Base-by-base conservation (phyloP, 2,797 vertebrate species). In the Sternarchorhynchus goeldii region DNA sequence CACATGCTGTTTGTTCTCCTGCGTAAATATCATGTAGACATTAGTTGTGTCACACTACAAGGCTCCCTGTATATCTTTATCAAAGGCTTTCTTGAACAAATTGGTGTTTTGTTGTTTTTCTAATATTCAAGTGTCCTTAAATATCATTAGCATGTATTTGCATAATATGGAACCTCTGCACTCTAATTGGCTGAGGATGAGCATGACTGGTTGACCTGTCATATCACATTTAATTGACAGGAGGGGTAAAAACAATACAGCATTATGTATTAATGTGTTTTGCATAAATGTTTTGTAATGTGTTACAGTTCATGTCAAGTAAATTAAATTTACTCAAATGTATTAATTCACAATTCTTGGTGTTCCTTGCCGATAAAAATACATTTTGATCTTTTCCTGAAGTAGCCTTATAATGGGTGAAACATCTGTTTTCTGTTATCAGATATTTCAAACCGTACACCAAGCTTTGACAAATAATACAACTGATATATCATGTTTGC, bases 1-100 rank as follows among this genome's bases (percentile, higher is more conserved):
- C 81, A 70, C 84, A 79, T 80, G 79, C 68, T 78, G 77, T 88
- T 88, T 83, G 81, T 77, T 82, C 39, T 83, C 60, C 31, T 58
- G 21, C 50, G 71, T 78, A 84, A 81, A 83, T 82, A 78, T 63
- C 73, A 78, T 62, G 55, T 57, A 21, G 68, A 82, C 62, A 60
- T 70, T 57, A 41, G 56, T 68, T 45, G 20, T 39, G 17, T 14
- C 68, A 67, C 12, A 25, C 59, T 6, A 50, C 17, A 67, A 39
- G 14, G 32, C 41, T 20, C 57, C 78, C 29, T 25, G 57, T 71
- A 67, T 12, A 68, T 70, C 77, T 67, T 63, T 32, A 78, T 73
- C 55, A 53, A 5, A 21, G 31, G 39, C 34, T 41, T 14, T 64
- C 31, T 4, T 14, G 72, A 73, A 21, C 18, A 53, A 62, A 57